Evolutionary conservation across 2,113 vertebrate genomes (phyloP), one percentile per base, ranked within the genome.

Genomic region (Dipodomys spectabilis): DNA sequence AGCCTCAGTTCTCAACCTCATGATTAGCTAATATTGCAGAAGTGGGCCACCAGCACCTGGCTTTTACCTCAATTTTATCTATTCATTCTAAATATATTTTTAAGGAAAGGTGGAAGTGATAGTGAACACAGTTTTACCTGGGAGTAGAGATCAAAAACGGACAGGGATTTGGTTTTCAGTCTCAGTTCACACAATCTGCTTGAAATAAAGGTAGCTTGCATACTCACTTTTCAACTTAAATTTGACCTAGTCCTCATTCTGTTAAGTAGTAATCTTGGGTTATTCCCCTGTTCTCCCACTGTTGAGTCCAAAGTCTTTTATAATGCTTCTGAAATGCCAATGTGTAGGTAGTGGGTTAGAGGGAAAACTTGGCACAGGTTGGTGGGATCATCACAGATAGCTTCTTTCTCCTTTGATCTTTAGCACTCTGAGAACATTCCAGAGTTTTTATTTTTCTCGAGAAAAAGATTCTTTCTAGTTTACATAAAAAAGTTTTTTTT

Each of bases 391-490:
- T 91, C 79, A 91, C n/a, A 45, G 30, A 78, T 62, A 88, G 1
- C 16, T n/a, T 86, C 20, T 80, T 92, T 83, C 30, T 90, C 44
- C 39, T 72, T n/a, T 82, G 44, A 39, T 80, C 28, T 92, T 94
- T 67, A 64, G 35, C 27, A 82, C 19, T 71, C 72, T 75, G 80
- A 75, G 19, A 88, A 65, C 49, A 82, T 15, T 39, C 53, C 5
- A 64, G 60, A 32, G 13, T 74, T 90, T 89, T 82, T 25, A 25
- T 77, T 94, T 90, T 95, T 94, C 64, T 60, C 85, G 25, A 90
- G 13, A 73, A 35, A 65, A 89, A 44, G 12, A 44, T 93, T 89
- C 23, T 84, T 92, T 78, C 9, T 67, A 13, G 7, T 84, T 95
- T 81, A 67, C 20, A 28, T 64, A 30, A n/a, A 68, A 62, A 71